These are phyloP conservation scores for Anoncus sp. DNA, from an alignment of 2,888 invertebrate genomes.

Conservation along the genomic window DNA sequence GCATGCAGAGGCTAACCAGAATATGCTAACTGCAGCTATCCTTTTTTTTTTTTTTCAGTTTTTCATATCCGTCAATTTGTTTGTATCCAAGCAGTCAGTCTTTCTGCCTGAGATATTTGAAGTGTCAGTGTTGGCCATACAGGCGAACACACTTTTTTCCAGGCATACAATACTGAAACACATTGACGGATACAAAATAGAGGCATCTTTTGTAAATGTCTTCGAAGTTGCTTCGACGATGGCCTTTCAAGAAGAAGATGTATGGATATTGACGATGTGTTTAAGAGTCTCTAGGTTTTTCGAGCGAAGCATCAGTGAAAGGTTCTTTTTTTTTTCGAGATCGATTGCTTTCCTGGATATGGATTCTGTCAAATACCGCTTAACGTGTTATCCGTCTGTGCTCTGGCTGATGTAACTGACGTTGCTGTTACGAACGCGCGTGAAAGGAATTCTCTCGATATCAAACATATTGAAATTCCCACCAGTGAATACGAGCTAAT, in stretches of 20 bases:
- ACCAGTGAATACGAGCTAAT: too few species aligned
- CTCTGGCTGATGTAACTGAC: neutral
- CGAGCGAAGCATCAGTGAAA: constrained; percentile 46
- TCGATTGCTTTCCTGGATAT: constrained; percentile 48
- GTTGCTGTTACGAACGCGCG: too few species aligned
- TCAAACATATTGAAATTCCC: too few species aligned
- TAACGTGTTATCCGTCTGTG: constrained; percentile 6
- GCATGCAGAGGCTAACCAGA: too few species aligned
- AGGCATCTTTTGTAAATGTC: constrained; percentile 45
- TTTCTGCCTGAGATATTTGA: too few species aligned
- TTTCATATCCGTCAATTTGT: too few species aligned
- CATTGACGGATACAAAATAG: constrained; percentile 47
- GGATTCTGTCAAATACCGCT: constrained; percentile 43
- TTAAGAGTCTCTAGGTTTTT: neutral
- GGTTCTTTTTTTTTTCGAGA: constrained; percentile 32
- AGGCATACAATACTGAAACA: neutral
- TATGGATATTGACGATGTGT: constrained; percentile 27
- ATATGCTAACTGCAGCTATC: too few species aligned
- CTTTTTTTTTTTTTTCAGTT: too few species aligned
- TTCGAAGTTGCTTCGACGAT: constrained; percentile 22
- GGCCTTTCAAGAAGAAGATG: constrained; percentile 2
- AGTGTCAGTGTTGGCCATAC: too few species aligned
- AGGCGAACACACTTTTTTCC: too few species aligned
- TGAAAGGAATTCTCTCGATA: constrained; percentile 1
- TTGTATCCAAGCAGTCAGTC: too few species aligned